These are phyloP conservation scores for Micromesistius poutassou DNA, from an alignment of 2,797 vertebrate genomes.

Conservation along the genomic window DNA sequence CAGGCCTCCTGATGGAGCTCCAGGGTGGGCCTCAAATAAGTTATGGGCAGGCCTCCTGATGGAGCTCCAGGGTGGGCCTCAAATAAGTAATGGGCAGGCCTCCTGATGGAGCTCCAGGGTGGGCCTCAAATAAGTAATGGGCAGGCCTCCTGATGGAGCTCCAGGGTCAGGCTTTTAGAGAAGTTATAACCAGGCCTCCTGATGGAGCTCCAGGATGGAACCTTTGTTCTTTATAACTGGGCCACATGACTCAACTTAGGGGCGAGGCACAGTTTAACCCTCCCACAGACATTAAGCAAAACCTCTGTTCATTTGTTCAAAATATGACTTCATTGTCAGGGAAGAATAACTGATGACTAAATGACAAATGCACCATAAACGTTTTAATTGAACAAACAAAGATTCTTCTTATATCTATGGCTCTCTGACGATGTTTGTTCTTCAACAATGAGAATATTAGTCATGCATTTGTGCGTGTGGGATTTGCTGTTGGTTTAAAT, in stretches of 20 bases:
- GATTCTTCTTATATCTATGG: background rate
- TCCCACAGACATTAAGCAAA: background rate
- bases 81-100: constrained; percentile 25
- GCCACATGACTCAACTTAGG: background rate
- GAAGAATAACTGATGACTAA: background rate
- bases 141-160: background rate
- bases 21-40: constrained; percentile 5
- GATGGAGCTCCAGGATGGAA: background rate
- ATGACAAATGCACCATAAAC: background rate
- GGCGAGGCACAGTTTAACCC: background rate
- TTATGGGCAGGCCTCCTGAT: background rate
- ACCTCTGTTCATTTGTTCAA: background rate
- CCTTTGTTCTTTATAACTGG: background rate
- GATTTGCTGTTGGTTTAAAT: background rate
- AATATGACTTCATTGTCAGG: background rate
- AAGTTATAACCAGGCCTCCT: background rate
- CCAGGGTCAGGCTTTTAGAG: constrained; percentile 9
- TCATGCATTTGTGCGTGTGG: background rate
- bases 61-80: background rate
- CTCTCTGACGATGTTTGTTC: background rate
- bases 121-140: constrained; percentile 13
- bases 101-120: constrained; percentile 21
- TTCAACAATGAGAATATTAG: background rate
- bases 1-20: background rate
- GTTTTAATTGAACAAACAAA: background rate